Evolutionary conservation across 2,888 invertebrate genomes (phyloP).

Genomic region (Pilophorus perplexus): DNA sequence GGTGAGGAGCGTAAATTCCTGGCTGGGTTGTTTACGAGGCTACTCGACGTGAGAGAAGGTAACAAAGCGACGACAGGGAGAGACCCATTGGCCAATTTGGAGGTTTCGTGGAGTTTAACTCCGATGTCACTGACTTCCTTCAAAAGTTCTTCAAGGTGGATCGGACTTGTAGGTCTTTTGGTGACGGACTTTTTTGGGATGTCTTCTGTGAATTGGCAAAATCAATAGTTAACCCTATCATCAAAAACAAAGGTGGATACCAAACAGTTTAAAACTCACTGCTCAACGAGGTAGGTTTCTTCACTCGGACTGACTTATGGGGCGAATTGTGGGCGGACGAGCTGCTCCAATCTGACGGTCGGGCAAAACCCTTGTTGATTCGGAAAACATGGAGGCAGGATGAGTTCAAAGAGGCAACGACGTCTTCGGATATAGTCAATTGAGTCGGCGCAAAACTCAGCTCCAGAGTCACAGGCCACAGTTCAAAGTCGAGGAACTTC

Average conservation of each 20-base stretch:
- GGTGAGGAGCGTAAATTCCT: slow-evolving; percentile 45
- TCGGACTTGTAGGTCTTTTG: slow-evolving; percentile 31
- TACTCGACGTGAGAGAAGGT: slow-evolving; percentile 38
- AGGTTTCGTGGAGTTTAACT: slow-evolving; percentile 23
- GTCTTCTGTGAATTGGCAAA: too few relatives aligned
- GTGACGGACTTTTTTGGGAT: background rate
- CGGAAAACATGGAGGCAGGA: slow-evolving; percentile 64
- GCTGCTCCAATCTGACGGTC: slow-evolving; percentile 45
- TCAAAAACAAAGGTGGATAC: too few relatives aligned
- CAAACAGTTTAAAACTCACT: too few relatives aligned
- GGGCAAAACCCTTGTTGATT: slow-evolving; percentile 51
- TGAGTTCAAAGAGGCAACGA: slow-evolving; percentile 62
- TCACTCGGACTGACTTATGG: too few relatives aligned
- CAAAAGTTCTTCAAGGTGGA: slow-evolving; percentile 40
- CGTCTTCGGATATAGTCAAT: slow-evolving; percentile 66
- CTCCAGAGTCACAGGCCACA: slow-evolving; percentile 63
- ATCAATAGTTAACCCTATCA: too few relatives aligned
- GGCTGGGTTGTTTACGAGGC: slow-evolving; percentile 40
- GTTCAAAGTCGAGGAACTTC: slow-evolving; percentile 68
- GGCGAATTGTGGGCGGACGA: slow-evolving; percentile 25
- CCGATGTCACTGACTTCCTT: slow-evolving; percentile 41
- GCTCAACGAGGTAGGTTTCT: slow-evolving; percentile 5
- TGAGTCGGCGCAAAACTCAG: slow-evolving; percentile 62
- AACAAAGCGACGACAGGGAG: slow-evolving; percentile 44
- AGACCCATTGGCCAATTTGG: slow-evolving; percentile 40